These are phyloP conservation scores for Lacerta bilineata DNA, from an alignment of 2,797 vertebrate species.

Conservation along the genomic window DNA sequence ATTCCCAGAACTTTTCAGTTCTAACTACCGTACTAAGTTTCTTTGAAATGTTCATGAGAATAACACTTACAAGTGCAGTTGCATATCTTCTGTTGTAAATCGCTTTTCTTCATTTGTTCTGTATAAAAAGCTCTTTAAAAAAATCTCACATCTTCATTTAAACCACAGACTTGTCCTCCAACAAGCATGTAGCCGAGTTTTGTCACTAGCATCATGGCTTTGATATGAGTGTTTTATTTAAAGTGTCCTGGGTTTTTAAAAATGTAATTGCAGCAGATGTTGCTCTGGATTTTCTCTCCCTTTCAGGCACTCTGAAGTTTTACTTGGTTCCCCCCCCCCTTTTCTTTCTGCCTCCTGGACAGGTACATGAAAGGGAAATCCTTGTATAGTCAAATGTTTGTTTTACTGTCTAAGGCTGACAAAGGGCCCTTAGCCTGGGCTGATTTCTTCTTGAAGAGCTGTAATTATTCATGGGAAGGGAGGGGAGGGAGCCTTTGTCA, in stretches of 20 bases:
- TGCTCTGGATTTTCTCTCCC: slow-evolving; percentile 66
- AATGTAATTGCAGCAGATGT: slow-evolving; percentile 74
- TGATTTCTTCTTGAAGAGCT: slow-evolving; percentile 74
- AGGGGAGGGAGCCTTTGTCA: slow-evolving; percentile 76
- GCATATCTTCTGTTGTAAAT: slow-evolving; percentile 44
- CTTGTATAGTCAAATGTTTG: slow-evolving; percentile 74
- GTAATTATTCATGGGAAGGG: slow-evolving; percentile 75
- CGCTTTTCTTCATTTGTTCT: slow-evolving; percentile 21
- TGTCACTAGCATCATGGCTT: slow-evolving; percentile 49
- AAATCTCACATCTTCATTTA: slow-evolving; percentile 11
- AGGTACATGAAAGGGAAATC: slow-evolving; percentile 77
- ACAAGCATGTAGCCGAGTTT: too few relatives aligned
- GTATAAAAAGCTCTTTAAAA: slow-evolving; percentile 43
- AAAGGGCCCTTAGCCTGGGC: slow-evolving; percentile 62
- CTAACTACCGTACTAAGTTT: background rate
- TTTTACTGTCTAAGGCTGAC: slow-evolving; percentile 74
- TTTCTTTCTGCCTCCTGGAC: slow-evolving; percentile 51
- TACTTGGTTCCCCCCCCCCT: slow-evolving; percentile 26
- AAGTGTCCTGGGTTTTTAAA: slow-evolving; percentile 48
- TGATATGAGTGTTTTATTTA: slow-evolving; percentile 47
- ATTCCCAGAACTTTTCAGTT: background rate
- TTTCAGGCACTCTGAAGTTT: slow-evolving; percentile 63
- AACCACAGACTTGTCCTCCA: slow-evolving; percentile 47
- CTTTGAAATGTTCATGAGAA: slow-evolving; percentile 43
- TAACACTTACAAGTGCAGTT: background rate